phyloP scores from a whole-genome alignment of 2,888 invertebrate genomes.

The Epinotia bilunana region DNA sequence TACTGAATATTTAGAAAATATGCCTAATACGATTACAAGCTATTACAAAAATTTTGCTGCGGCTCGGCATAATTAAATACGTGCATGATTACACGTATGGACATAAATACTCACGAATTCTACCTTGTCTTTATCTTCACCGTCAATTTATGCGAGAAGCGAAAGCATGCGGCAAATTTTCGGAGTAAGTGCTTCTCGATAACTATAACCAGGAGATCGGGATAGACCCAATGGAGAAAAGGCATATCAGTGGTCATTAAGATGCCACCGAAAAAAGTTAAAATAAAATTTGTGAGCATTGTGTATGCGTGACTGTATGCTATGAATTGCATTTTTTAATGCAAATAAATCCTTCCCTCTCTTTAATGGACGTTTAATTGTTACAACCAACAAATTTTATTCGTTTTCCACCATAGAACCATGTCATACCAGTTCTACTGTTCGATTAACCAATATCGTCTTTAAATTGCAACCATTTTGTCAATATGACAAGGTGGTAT shows the following conservation, averaged over 20 bases:
- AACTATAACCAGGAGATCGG: background rate
- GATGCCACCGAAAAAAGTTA: background rate
- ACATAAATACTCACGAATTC: constrained; percentile 13
- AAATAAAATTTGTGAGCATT: background rate
- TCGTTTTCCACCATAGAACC: background rate
- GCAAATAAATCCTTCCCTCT: constrained; percentile 11
- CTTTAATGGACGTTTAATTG: constrained; percentile 11
- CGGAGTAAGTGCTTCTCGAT: constrained; percentile 1
- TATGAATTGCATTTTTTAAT: constrained; percentile 13
- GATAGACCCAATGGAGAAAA: background rate
- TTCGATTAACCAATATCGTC: background rate
- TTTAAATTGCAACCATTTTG: background rate
- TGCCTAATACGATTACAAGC: background rate
- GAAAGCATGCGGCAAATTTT: constrained; percentile 7
- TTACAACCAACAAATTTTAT: background rate
- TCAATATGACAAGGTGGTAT: constrained; percentile 14
- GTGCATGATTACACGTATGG: background rate
- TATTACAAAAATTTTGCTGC: background rate
- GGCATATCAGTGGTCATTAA: background rate
- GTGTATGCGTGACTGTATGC: constrained; percentile 11
- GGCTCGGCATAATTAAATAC: background rate
- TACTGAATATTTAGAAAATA: background rate
- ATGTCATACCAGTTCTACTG: background rate
- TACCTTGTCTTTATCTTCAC: background rate
- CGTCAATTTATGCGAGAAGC: constrained; percentile 9